Conservation (phyloP, 2,888 invertebrate species). For the Tridacna gigas region DNA sequence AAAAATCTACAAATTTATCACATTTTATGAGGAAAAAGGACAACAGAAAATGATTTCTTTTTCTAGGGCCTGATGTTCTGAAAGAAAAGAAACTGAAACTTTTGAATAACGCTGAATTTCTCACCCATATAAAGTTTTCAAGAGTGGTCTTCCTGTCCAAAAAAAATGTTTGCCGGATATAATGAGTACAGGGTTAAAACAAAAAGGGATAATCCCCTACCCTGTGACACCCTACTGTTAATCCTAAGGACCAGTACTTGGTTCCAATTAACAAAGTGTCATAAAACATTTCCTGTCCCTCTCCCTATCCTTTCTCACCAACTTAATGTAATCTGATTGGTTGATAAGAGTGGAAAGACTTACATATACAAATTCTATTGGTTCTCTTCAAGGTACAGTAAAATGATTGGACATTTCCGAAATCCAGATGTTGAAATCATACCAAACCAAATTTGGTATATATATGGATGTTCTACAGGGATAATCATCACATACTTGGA, state of each 20-base stretch:
- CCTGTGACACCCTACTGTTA: slow-evolving; percentile 35
- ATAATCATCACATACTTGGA: too few relatives aligned
- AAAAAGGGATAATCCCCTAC: slow-evolving; percentile 20
- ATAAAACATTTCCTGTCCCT: slow-evolving; percentile 56
- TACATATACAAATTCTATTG: slow-evolving; percentile 17
- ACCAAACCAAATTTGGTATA: slow-evolving; percentile 17
- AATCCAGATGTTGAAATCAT: neutral
- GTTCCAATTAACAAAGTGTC: slow-evolving; percentile 57
- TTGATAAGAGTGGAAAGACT: neutral
- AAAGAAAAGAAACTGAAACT: too few relatives aligned
- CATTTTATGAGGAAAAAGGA: too few relatives aligned
- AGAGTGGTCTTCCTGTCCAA: too few relatives aligned
- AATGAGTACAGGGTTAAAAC: neutral
- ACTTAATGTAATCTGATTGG: slow-evolving; percentile 36
- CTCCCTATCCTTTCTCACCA: neutral
- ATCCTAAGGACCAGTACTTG: slow-evolving; percentile 33
- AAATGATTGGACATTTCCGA: neutral
- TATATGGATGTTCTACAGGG: neutral
- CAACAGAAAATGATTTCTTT: too few relatives aligned
- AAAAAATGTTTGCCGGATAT: too few relatives aligned
- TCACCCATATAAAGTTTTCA: too few relatives aligned
- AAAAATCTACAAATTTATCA: too few relatives aligned
- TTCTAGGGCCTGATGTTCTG: too few relatives aligned
- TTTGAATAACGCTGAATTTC: too few relatives aligned
- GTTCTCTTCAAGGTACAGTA: neutral